phyloP scores from a whole-genome alignment of 2,797 vertebrate genomes.

The Tapera naevia region DNA sequence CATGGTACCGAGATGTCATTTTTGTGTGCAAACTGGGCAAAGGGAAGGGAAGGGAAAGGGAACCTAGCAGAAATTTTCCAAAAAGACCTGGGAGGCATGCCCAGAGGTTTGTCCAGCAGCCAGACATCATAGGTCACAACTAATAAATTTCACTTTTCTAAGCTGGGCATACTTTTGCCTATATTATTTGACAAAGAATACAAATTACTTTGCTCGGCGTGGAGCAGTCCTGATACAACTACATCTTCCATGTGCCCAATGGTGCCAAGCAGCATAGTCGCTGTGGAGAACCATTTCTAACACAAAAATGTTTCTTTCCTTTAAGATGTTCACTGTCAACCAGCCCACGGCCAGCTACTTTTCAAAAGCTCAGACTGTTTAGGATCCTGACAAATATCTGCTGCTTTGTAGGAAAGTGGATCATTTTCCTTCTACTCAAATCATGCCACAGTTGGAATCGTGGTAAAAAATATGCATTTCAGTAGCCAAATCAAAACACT shows the following conservation, averaged over 20 bases:
- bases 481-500: constrained; percentile 35
- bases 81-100: constrained; percentile 11
- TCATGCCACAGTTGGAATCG: neutral
- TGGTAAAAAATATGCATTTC: neutral
- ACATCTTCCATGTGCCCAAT: neutral
- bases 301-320: neutral
- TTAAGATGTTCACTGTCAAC: neutral
- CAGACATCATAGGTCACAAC: constrained; percentile 30
- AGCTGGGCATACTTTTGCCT: neutral
- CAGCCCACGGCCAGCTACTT: neutral
- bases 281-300: neutral
- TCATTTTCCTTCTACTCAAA: neutral
- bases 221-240: neutral
- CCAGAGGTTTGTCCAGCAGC: constrained; percentile 17
- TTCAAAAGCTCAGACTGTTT: neutral
- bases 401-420: neutral
- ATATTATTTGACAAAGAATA: neutral
- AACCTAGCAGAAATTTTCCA: neutral
- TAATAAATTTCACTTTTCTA: constrained; percentile 34
- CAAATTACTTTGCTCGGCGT: neutral
- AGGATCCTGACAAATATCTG: neutral
- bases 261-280: neutral
- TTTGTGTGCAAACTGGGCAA: no score
- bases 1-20: neutral
- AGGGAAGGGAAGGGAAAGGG: no score